phyloP scores from a whole-genome alignment of 2,797 vertebrate species.

The Chelonia mydas region DNA sequence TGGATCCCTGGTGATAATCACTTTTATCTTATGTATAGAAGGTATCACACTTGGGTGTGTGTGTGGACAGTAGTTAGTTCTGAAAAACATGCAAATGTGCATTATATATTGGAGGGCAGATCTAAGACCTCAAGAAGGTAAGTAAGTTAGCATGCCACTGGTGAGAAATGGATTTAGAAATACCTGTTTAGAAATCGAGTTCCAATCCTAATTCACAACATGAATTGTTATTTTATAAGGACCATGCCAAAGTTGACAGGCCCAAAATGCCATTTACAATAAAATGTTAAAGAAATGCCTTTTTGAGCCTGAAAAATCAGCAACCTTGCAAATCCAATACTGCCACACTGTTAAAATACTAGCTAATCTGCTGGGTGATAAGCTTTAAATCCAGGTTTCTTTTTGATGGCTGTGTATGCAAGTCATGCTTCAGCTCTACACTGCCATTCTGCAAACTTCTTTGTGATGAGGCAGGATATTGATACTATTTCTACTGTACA shows the following conservation, averaged over 20 bases:
- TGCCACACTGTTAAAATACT: conserved; percentile 22
- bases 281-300: conserved; percentile 13
- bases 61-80: background rate
- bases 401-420: background rate
- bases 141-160: background rate
- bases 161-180: conserved; percentile 20
- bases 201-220: background rate
- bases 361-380: background rate
- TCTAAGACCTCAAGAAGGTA: background rate
- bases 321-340: background rate
- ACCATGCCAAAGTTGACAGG: background rate
- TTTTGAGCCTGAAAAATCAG: conserved; percentile 36
- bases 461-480: background rate
- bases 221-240: background rate
- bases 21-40: background rate
- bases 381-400: background rate
- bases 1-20: background rate
- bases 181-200: background rate
- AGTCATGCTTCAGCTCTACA: conserved; percentile 1
- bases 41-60: background rate
- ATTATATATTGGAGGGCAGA: background rate
- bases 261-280: conserved; percentile 3
- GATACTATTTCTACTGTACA: background rate
- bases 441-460: background rate
- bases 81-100: background rate